phyloP scores from a whole-genome alignment of 2,888 invertebrate species.

The Pyralis farinalis region DNA sequence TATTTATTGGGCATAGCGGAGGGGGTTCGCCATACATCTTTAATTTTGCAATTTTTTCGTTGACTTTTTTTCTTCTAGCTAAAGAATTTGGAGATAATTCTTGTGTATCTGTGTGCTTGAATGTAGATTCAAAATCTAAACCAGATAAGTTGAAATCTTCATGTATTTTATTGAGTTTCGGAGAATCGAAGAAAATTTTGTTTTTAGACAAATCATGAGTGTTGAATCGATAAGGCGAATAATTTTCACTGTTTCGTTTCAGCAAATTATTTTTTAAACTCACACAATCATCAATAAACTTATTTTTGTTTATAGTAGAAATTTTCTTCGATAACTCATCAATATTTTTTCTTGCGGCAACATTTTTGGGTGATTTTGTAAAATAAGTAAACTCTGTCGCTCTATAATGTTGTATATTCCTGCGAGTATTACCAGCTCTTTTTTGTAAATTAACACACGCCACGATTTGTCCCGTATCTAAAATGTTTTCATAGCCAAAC shows the following conservation, averaged over 20 bases:
- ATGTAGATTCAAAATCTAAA: constrained; percentile 69
- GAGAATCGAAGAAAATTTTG: constrained; percentile 54
- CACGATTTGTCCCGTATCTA: constrained; percentile 80
- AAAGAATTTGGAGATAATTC: constrained; percentile 45
- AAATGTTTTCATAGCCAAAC: constrained; percentile 74
- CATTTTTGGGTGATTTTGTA: constrained; percentile 81
- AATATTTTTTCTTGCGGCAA: constrained; percentile 63
- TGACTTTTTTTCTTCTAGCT: constrained; percentile 46
- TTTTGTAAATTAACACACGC: constrained; percentile 84
- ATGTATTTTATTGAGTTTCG: constrained; percentile 30
- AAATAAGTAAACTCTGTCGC: constrained; percentile 83
- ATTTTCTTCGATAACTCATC: constrained; percentile 55
- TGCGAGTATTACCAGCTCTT: constrained; percentile 70
- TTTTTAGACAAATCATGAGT: constrained; percentile 46
- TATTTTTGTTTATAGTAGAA: neutral
- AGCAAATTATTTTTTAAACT: constrained; percentile 47
- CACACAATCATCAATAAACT: constrained; percentile 38
- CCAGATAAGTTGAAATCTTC: constrained; percentile 57
- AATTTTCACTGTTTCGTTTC: constrained; percentile 34
- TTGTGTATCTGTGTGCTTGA: constrained; percentile 49
- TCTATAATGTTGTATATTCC: constrained; percentile 78
- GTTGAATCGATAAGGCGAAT: constrained; percentile 57
- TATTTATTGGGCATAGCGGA: constrained; percentile 69
- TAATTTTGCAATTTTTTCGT: constrained; percentile 71
- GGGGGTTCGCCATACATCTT: constrained; percentile 79